These are phyloP conservation scores for Loris lydekkerianus DNA, from an alignment of 2,797 vertebrate genomes.

Conservation along the genomic window DNA sequence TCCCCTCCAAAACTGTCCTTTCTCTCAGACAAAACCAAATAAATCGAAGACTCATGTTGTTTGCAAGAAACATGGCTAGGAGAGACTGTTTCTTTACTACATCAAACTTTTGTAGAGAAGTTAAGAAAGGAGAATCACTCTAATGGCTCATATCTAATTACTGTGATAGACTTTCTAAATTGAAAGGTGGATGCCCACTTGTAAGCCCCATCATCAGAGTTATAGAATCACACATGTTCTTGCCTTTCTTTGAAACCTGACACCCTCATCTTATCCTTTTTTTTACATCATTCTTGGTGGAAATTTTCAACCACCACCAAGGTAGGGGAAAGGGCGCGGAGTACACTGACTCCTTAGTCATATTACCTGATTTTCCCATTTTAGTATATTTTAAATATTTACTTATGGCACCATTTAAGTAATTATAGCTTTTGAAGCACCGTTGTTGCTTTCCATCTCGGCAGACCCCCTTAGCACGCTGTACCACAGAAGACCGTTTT, in stretches of 20 bases:
- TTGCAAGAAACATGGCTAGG: neutral
- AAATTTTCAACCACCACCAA: slow-evolving; percentile 77
- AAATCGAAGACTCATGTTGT: neutral
- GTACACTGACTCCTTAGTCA: slow-evolving; percentile 73
- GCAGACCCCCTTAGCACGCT: neutral
- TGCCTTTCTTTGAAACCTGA: slow-evolving; percentile 43
- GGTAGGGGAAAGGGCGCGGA: slow-evolving; percentile 66
- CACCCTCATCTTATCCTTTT: slow-evolving; percentile 29
- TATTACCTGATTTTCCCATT: slow-evolving; percentile 78
- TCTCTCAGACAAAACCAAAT: slow-evolving; percentile 52
- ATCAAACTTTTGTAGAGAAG: neutral
- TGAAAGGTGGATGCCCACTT: neutral
- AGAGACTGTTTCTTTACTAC: neutral
- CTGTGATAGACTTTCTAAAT: neutral
- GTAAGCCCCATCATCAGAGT: neutral
- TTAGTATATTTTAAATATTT: slow-evolving; percentile 75
- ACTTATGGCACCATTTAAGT: slow-evolving; percentile 47
- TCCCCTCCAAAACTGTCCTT: neutral
- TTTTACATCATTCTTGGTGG: slow-evolving; percentile 68
- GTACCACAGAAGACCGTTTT: slow-evolving; percentile 20
- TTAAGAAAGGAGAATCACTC: neutral
- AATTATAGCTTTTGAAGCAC: slow-evolving; percentile 61
- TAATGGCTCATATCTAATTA: neutral
- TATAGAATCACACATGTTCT: neutral
- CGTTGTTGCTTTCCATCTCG: slow-evolving; percentile 60